These are phyloP conservation scores for Glossosoma conforme DNA, from an alignment of 1,140 invertebrate species.

Conservation along the genomic window DNA sequence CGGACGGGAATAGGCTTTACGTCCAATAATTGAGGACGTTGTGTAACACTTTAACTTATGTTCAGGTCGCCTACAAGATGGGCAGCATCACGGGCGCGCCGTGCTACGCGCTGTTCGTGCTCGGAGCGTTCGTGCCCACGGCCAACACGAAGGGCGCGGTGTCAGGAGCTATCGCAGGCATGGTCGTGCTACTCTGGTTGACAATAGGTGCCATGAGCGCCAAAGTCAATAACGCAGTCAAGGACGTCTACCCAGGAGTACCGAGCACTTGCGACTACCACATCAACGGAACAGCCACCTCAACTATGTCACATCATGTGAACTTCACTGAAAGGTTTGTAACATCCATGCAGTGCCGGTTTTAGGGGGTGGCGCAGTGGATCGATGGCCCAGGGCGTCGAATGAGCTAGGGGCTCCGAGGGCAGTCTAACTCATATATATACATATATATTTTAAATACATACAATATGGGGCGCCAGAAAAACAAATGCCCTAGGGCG, in stretches of 20 bases:
- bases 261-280: slow-evolving; percentile 8
- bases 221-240: slow-evolving; percentile 4
- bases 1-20: too few species aligned
- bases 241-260: slow-evolving; percentile 13
- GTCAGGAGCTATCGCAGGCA: slow-evolving; percentile 60
- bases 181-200: slow-evolving; percentile 72
- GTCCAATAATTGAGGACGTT: too few species aligned
- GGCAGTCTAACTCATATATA: too few species aligned
- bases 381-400: too few species aligned
- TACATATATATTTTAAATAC: too few species aligned
- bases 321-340: too few species aligned
- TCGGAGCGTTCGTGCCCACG: slow-evolving; percentile 69
- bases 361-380: too few species aligned
- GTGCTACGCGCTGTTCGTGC: slow-evolving; percentile 67
- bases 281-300: not conserved
- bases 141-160: slow-evolving; percentile 70
- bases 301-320: too few species aligned
- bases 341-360: too few species aligned
- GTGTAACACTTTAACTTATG: not conserved
- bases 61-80: slow-evolving; percentile 49
- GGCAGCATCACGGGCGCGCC: slow-evolving; percentile 65
- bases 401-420: too few species aligned
- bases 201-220: slow-evolving; percentile 11
- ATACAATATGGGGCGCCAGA: too few species aligned
- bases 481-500: too few species aligned